Percentiles rank a stretch among this genome's conserved stretches.
Evolutionary conservation across 1,140 invertebrate species (phyloP).

Genomic region (Riptortus pedestris): DNA sequence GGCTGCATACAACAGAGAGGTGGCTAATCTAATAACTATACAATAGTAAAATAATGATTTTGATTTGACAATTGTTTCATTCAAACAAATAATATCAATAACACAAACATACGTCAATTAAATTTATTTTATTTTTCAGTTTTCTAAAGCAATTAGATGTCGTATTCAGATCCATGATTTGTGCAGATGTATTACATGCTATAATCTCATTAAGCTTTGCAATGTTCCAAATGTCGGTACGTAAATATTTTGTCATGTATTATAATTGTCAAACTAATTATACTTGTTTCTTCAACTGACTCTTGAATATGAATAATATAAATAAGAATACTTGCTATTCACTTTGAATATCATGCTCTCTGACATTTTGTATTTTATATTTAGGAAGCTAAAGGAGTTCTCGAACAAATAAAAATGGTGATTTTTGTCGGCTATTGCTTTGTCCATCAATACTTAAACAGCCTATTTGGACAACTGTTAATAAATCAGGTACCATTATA

Average conservation of each 20-base stretch:
- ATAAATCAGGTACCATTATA: slow-evolving; percentile 21
- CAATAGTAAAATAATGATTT: too few relatives aligned
- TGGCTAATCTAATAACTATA: too few relatives aligned
- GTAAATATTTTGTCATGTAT: neutral
- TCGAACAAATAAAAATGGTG: slow-evolving; percentile 14
- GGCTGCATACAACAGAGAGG: too few relatives aligned
- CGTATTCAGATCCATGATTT: slow-evolving; percentile 4
- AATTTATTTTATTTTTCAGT: too few relatives aligned
- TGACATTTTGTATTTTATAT: too few relatives aligned
- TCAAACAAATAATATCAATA: too few relatives aligned
- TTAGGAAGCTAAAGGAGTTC: slow-evolving; percentile 16
- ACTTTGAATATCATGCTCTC: too few relatives aligned
- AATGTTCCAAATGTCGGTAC: slow-evolving; percentile 15
- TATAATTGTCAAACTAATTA: slow-evolving; percentile 19
- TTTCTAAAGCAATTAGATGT: neutral
- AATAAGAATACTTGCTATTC: too few relatives aligned
- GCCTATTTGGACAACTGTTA: slow-evolving; percentile 19
- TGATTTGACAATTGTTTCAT: too few relatives aligned
- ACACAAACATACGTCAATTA: too few relatives aligned
- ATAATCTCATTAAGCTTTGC: slow-evolving; percentile 24
- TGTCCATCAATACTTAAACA: slow-evolving; percentile 23
- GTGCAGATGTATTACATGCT: slow-evolving; percentile 21
- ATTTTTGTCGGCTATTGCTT: slow-evolving; percentile 20
- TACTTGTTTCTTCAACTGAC: too few relatives aligned
- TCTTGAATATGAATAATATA: too few relatives aligned